phyloP scores from a whole-genome alignment of 2,113 vertebrate species.

The Morphnarchus princeps region DNA sequence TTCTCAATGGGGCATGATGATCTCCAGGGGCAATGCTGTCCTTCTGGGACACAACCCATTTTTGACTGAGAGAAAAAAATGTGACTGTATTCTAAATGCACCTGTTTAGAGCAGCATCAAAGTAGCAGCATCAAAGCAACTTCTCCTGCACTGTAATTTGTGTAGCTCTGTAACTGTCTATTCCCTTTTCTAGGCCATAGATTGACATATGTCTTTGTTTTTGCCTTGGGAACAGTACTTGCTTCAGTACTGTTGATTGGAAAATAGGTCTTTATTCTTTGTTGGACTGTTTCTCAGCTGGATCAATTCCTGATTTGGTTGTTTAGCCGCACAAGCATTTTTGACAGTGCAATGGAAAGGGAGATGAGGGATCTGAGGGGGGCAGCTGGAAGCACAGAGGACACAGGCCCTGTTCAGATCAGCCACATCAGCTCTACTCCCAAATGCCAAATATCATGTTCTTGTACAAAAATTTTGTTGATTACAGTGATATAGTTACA shows the following conservation, averaged over 20 bases:
- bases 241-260: neutral
- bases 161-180: neutral
- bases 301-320: neutral
- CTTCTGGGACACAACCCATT: neutral
- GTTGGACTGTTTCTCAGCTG: neutral
- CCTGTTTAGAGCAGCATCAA: neutral
- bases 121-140: neutral
- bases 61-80: neutral
- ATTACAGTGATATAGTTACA: neutral
- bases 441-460: neutral
- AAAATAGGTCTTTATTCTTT: conserved; percentile 18
- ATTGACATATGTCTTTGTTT: conserved; percentile 11
- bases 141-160: conserved; percentile 5
- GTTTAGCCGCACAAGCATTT: neutral
- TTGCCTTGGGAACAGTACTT: conserved; percentile 1
- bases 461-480: neutral
- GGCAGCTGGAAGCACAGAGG: neutral
- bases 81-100: neutral
- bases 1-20: neutral
- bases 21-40: neutral
- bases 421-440: neutral
- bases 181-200: neutral
- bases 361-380: neutral
- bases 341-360: neutral
- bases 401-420: neutral